Evolutionary conservation across 2,888 invertebrate species (phyloP).

Genomic region (Aleiodes alternator): DNA sequence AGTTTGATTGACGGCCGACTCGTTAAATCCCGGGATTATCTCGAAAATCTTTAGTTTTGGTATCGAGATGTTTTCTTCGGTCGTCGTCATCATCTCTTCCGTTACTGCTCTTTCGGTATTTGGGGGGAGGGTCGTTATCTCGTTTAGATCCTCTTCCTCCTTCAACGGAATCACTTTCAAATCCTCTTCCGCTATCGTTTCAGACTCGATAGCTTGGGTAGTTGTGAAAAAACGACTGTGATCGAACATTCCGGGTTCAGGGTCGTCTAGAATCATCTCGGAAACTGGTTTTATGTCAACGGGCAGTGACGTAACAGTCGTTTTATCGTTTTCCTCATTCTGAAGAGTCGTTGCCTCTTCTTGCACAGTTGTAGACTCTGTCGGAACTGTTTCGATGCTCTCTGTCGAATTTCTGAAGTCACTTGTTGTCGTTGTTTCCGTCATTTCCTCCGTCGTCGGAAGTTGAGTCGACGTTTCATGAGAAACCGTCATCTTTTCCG

Average conservation of each 20-base stretch:
- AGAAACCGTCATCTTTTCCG: slow-evolving; percentile 52
- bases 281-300: slow-evolving; percentile 70
- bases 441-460: slow-evolving; percentile 52
- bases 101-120: slow-evolving; percentile 29
- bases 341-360: slow-evolving; percentile 15
- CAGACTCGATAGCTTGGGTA: slow-evolving; percentile 53
- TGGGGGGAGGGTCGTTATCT: slow-evolving; percentile 40
- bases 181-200: slow-evolving; percentile 51
- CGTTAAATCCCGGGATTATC: slow-evolving; percentile 50
- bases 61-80: slow-evolving; percentile 51
- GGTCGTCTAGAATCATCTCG: slow-evolving; percentile 66
- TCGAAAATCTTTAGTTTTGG: slow-evolving; percentile 57
- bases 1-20: slow-evolving; percentile 34
- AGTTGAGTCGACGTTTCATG: slow-evolving; percentile 52
- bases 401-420: slow-evolving; percentile 3
- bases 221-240: slow-evolving; percentile 63
- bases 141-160: slow-evolving; percentile 47
- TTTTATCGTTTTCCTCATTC: slow-evolving; percentile 22
- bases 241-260: slow-evolving; percentile 61
- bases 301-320: slow-evolving; percentile 41
- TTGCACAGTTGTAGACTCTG: slow-evolving; percentile 42
- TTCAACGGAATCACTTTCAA: slow-evolving; percentile 68
- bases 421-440: slow-evolving; percentile 18
- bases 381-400: slow-evolving; percentile 38
- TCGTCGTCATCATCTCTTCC: slow-evolving; percentile 41